phyloP scores from a whole-genome alignment of 1,140 invertebrate genomes.

The Metaphire vulgaris region DNA sequence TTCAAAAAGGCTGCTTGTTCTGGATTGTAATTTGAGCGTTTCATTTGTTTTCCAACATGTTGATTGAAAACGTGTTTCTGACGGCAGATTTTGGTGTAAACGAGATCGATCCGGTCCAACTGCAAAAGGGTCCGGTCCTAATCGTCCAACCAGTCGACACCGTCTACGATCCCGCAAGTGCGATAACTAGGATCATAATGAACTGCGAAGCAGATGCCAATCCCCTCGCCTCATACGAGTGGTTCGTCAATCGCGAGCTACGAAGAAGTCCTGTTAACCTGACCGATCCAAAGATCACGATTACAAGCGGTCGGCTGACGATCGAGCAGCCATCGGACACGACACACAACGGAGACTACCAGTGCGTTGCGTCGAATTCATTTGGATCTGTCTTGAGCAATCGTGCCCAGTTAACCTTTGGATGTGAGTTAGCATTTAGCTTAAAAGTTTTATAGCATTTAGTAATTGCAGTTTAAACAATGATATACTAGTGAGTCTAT shows the following conservation, averaged over 20 bases:
- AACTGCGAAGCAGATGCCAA: conserved; percentile 79
- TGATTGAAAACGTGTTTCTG: too few relatives aligned
- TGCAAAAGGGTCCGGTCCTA: conserved; percentile 80
- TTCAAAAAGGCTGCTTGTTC: too few relatives aligned
- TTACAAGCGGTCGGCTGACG: conserved; percentile 83
- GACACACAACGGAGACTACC: conserved; percentile 74
- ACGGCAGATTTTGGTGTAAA: conserved; percentile 75
- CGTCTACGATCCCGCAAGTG: conserved; percentile 25
- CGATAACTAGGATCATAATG: conserved; percentile 27
- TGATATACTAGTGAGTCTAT: too few relatives aligned
- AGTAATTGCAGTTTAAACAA: too few relatives aligned
- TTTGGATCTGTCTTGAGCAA: conserved; percentile 83
- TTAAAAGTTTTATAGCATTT: too few relatives aligned
- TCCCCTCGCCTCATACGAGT: conserved; percentile 76
- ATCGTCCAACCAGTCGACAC: conserved; percentile 72
- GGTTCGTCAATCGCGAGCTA: conserved; percentile 17
- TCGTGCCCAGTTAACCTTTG: conserved; percentile 78
- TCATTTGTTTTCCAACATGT: too few relatives aligned
- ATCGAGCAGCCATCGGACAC: conserved; percentile 68
- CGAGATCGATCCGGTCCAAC: conserved; percentile 65
- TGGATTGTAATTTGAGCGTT: too few relatives aligned
- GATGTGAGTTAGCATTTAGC: conserved; percentile 56
- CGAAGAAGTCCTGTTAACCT: conserved; percentile 43
- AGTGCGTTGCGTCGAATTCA: conserved; percentile 80
- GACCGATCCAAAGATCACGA: conserved; percentile 66